Conservation (phyloP, 2,113 vertebrate genomes). For the Candoia aspera region DNA sequence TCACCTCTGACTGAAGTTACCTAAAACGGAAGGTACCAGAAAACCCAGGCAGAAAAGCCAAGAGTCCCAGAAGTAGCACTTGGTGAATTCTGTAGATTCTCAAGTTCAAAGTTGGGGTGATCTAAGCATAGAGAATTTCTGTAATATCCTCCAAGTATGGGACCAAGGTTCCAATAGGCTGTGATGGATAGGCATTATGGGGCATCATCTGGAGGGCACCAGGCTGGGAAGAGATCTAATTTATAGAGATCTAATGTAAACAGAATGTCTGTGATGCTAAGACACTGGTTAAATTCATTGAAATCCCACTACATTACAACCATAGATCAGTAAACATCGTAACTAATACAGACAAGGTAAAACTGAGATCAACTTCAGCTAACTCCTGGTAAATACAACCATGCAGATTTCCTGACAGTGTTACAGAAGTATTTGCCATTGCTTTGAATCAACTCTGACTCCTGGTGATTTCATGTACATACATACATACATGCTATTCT, state of each 20-base stretch:
- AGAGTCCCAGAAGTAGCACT: background rate
- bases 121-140: background rate
- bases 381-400: background rate
- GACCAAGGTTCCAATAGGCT: background rate
- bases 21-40: background rate
- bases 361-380: background rate
- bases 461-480: background rate
- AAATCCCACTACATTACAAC: background rate
- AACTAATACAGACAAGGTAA: background rate
- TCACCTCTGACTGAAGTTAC: background rate
- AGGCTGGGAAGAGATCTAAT: background rate
- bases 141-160: background rate
- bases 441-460: background rate
- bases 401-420: background rate
- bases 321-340: background rate
- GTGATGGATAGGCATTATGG: background rate
- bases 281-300: background rate
- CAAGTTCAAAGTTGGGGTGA: background rate
- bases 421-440: background rate
- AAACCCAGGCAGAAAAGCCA: background rate
- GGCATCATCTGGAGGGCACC: background rate
- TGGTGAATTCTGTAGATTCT: background rate
- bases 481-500: background rate
- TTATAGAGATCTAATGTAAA: background rate
- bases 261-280: background rate